Evolutionary conservation across 92 coral and sea anemone species (phyloP).

Genomic region (Epizoanthus illoricatus): DNA sequence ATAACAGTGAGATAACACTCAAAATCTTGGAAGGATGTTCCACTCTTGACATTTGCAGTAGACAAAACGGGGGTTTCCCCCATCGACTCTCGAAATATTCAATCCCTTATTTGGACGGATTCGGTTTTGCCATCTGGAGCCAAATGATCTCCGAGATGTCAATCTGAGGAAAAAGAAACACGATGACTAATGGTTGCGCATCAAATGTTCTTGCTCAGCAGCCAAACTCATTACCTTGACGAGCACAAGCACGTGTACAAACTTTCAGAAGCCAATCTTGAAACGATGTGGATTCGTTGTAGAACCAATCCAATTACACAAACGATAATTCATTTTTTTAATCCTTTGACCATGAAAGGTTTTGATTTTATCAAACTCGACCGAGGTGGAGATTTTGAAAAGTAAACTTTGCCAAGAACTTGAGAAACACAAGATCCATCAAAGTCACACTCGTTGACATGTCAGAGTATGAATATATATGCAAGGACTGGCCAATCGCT

Average conservation of each 20-base stretch:
- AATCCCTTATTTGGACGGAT: not conserved
- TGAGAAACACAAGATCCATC: conserved; percentile 31
- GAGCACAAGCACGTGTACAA: conserved; percentile 11
- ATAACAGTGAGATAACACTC: conserved; percentile 73
- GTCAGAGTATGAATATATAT: conserved; percentile 47
- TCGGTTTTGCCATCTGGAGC: not conserved
- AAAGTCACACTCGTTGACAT: conserved; percentile 74
- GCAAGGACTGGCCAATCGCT: conserved; percentile 56
- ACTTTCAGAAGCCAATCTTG: not conserved
- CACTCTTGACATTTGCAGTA: conserved; percentile 39
- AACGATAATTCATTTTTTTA: not conserved
- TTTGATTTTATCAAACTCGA: conserved; percentile 6
- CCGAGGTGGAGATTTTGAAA: conserved; percentile 21
- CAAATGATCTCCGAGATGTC: not conserved
- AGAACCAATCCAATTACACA: not conserved
- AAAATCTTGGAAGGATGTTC: conserved; percentile 50
- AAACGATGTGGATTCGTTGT: not conserved
- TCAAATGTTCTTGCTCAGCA: conserved; percentile 19
- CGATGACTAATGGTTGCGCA: not conserved
- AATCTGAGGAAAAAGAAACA: not conserved
- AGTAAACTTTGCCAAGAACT: conserved; percentile 38
- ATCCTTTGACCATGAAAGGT: not conserved
- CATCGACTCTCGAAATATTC: not conserved
- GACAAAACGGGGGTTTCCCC: conserved; percentile 35
- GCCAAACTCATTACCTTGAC: not conserved